These are phyloP conservation scores for Orussus abietinus DNA, from an alignment of 1,140 invertebrate species.

Conservation along the genomic window DNA sequence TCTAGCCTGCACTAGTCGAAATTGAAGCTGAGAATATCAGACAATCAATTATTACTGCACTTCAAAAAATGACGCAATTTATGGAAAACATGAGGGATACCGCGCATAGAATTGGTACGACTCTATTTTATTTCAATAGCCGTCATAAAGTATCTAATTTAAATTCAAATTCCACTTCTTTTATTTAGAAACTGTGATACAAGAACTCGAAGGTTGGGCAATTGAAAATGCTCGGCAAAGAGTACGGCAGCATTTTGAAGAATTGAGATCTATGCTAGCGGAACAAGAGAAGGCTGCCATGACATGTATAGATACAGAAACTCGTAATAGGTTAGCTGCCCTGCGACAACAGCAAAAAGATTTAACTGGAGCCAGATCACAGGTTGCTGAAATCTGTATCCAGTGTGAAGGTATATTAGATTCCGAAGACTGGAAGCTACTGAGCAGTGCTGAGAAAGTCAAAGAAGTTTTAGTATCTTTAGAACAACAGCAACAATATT, in stretches of 20 bases:
- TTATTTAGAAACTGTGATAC: constrained; percentile 44
- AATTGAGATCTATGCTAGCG: constrained; percentile 54
- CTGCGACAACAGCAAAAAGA: constrained; percentile 61
- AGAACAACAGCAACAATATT: constrained; percentile 61
- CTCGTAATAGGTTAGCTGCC: constrained; percentile 57
- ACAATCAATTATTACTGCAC: constrained; percentile 51
- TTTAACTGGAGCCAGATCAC: constrained; percentile 55
- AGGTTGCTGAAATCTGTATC: constrained; percentile 58
- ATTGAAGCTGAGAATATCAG: constrained; percentile 59
- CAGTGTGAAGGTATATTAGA: constrained; percentile 58
- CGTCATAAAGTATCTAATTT: background rate
- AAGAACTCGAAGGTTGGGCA: constrained; percentile 44
- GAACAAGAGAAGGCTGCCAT: constrained; percentile 59
- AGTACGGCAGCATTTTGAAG: constrained; percentile 58
- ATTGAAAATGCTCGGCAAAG: constrained; percentile 43
- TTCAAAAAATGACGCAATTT: constrained; percentile 57
- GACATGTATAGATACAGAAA: constrained; percentile 58
- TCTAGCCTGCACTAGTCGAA: constrained; percentile 57
- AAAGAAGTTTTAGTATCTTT: constrained; percentile 55
- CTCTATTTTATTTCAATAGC: constrained; percentile 10
- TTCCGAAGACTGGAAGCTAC: constrained; percentile 58
- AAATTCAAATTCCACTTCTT: background rate
- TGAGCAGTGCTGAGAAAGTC: constrained; percentile 55
- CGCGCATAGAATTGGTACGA: constrained; percentile 51
- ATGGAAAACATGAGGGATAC: constrained; percentile 60